Conservation (phyloP, 1,140 invertebrate genomes). For the Plutomurus gul region DNA sequence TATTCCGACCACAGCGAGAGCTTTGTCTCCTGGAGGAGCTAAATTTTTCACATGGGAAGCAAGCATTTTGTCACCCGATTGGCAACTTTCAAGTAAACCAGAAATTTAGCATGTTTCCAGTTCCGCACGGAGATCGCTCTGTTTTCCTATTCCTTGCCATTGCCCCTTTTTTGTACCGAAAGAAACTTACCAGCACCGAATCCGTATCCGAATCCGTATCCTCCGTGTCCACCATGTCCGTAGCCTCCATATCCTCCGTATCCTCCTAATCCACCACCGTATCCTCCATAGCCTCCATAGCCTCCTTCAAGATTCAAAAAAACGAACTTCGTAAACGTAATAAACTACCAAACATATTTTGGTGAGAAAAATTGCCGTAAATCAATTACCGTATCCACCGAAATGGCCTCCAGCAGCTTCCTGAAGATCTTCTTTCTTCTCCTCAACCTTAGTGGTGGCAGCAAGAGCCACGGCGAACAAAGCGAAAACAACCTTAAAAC, state of each 20-base stretch:
- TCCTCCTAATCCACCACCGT: neutral
- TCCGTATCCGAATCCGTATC: neutral
- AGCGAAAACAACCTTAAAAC: neutral
- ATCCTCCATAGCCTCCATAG: neutral
- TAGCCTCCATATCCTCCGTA: slow-evolving; percentile 3
- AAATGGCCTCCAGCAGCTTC: neutral
- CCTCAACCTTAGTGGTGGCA: neutral
- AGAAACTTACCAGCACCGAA: neutral
- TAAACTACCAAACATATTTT: too few species aligned
- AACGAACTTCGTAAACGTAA: too few species aligned
- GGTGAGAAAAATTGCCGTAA: neutral
- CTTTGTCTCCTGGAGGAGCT: too few species aligned
- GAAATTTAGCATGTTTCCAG: neutral
- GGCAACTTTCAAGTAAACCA: too few species aligned
- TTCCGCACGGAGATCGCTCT: neutral
- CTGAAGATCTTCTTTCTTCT: neutral
- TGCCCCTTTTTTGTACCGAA: too few species aligned
- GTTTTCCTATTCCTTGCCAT: too few species aligned
- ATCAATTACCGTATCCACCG: neutral
- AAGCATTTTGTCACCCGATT: too few species aligned
- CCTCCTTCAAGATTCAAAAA: neutral
- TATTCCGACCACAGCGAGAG: neutral
- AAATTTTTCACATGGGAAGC: too few species aligned
- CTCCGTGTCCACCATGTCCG: slow-evolving; percentile 1
- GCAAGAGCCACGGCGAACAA: slow-evolving; percentile 28